Evolutionary conservation across 2,888 invertebrate species (phyloP).

Genomic region (Dicroscelio sp.): DNA sequence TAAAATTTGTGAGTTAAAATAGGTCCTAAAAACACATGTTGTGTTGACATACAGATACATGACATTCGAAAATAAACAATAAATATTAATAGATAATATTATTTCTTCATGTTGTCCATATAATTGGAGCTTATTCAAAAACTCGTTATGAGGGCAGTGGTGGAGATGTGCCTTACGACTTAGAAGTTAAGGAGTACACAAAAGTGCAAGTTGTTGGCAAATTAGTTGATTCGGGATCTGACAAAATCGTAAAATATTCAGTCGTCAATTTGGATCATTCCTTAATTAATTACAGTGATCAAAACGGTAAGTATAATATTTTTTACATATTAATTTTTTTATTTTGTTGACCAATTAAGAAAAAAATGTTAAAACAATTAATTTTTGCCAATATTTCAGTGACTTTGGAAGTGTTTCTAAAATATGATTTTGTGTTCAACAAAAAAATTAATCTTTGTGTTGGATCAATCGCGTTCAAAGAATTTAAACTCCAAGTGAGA

Average conservation of each 20-base stretch:
- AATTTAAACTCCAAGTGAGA: not conserved
- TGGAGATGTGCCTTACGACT: not conserved
- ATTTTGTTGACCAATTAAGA: not conserved
- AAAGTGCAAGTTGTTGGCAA: not conserved
- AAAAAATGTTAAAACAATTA: not conserved
- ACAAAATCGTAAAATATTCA: not conserved
- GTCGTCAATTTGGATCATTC: not conserved
- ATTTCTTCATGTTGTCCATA: not conserved
- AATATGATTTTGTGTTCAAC: not conserved
- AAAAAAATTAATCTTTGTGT: not conserved
- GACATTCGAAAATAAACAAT: not conserved
- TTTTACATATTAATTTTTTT: not conserved
- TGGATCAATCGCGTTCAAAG: not conserved
- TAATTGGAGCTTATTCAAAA: not conserved
- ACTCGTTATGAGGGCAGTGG: not conserved
- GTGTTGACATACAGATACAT: not conserved
- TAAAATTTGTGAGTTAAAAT: too few species aligned
- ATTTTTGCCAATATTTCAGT: too few species aligned
- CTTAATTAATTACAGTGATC: not conserved
- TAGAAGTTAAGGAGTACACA: not conserved
- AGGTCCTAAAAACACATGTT: too few species aligned
- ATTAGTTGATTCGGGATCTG: not conserved
- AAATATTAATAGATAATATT: not conserved
- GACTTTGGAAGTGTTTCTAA: not conserved
- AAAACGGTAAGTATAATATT: not conserved